phyloP scores from a whole-genome alignment of 2,888 invertebrate species.

The Hypolimnas misippus region DNA sequence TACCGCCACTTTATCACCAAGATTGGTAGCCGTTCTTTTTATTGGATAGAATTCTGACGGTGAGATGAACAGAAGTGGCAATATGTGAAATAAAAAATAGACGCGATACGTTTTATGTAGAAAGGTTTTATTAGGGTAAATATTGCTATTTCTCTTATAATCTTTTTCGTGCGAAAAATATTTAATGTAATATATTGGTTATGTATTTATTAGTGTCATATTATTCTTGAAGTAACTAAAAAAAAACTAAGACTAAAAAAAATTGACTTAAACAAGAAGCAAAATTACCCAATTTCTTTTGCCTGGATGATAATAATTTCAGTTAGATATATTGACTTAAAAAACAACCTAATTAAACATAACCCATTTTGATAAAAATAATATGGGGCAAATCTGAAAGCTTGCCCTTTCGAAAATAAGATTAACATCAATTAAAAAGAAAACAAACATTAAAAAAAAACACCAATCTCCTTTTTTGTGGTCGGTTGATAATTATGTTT shows the following conservation, averaged over 20 bases:
- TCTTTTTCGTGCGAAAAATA: not conserved
- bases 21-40: conserved; percentile 41
- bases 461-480: no score
- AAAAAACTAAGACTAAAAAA: not conserved
- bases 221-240: no score
- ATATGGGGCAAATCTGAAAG: no score
- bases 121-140: not conserved
- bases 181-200: not conserved
- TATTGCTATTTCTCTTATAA: not conserved
- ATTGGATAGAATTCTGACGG: conserved; percentile 15
- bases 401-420: no score
- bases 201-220: not conserved
- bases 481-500: no score
- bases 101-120: not conserved
- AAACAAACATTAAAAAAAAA: no score
- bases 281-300: not conserved
- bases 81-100: conserved; percentile 13
- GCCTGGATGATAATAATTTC: no score
- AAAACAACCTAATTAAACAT: no score
- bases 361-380: no score
- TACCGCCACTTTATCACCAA: conserved; percentile 46
- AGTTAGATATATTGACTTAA: no score
- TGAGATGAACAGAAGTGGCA: conserved; percentile 6
- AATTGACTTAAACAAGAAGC: no score
- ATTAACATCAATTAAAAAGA: no score